These are phyloP conservation scores for Olivierus martensii DNA, from an alignment of 1,140 invertebrate genomes.

Conservation along the genomic window DNA sequence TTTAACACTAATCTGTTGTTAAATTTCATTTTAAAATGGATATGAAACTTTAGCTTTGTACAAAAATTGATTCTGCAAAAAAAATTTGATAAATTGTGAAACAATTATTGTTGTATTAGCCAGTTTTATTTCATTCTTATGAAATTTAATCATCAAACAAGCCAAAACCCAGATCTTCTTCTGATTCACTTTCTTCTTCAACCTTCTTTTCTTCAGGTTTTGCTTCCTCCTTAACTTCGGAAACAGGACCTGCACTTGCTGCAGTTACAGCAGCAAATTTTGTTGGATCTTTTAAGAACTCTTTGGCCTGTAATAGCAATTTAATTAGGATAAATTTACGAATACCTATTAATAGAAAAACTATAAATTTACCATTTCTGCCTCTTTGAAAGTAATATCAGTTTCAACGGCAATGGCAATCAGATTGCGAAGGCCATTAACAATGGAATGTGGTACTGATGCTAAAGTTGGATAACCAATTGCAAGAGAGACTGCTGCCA, in stretches of 20 bases:
- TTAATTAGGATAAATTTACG: background rate
- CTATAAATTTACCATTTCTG: conserved; percentile 81
- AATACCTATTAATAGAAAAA: conserved; percentile 23
- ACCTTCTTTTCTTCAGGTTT: conserved; percentile 68
- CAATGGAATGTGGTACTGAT: conserved; percentile 91
- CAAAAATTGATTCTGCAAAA: too few species aligned
- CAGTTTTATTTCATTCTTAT: background rate
- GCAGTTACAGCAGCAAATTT: conserved; percentile 60
- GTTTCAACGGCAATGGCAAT: conserved; percentile 91
- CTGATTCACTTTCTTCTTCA: conserved; percentile 60
- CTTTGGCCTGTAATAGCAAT: conserved; percentile 27
- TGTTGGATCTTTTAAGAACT: conserved; percentile 62
- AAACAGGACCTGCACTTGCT: conserved; percentile 41
- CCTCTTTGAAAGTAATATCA: conserved; percentile 89
- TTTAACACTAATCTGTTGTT: too few species aligned
- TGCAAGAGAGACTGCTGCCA: conserved; percentile 83
- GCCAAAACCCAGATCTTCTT: conserved; percentile 94
- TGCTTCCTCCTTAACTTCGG: conserved; percentile 44
- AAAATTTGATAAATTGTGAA: too few species aligned
- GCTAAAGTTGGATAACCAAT: conserved; percentile 94
- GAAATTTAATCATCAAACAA: conserved; percentile 64
- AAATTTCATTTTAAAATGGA: too few species aligned
- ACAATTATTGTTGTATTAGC: too few species aligned
- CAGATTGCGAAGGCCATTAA: conserved; percentile 96
- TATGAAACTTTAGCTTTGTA: too few species aligned